These are phyloP conservation scores for Centropyge bicolor DNA, from an alignment of 2,797 vertebrate species.

Conservation along the genomic window DNA sequence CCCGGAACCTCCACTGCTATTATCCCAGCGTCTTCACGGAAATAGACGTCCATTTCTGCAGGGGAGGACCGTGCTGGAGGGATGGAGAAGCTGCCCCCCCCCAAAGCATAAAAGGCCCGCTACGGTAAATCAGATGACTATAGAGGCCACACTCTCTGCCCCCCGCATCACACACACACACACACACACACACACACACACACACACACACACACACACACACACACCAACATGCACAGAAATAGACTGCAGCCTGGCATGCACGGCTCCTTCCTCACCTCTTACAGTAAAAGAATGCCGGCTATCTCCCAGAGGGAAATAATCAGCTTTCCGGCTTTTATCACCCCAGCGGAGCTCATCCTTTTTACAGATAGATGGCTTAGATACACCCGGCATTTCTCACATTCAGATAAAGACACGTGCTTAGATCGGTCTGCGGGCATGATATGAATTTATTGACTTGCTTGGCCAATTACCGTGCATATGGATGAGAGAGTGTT, in stretches of 20 bases:
- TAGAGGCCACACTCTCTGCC: conserved; percentile 36
- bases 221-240: conserved; percentile 18
- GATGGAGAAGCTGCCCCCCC: background rate
- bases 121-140: conserved; percentile 54
- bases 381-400: conserved; percentile 29
- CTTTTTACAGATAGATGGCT: conserved; percentile 52
- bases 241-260: conserved; percentile 40
- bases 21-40: conserved; percentile 48
- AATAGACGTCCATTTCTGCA: conserved; percentile 55
- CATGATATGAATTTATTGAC: conserved; percentile 53
- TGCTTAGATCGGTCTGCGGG: conserved; percentile 21
- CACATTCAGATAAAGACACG: conserved; percentile 35
- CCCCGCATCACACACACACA: background rate
- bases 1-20: conserved; percentile 49
- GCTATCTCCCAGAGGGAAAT: conserved; percentile 50
- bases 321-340: conserved; percentile 66
- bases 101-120: conserved; percentile 38
- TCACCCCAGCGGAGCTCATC: conserved; percentile 49
- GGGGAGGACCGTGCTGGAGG: conserved; percentile 24
- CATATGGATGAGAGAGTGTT: conserved; percentile 33
- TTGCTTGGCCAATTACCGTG: conserved; percentile 52
- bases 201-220: conserved; percentile 25
- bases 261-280: conserved; percentile 45
- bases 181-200: conserved; percentile 4
- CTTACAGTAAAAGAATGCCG: conserved; percentile 52